Conservation (phyloP, 2,888 invertebrate genomes). For the Himalopsyche japonica region DNA sequence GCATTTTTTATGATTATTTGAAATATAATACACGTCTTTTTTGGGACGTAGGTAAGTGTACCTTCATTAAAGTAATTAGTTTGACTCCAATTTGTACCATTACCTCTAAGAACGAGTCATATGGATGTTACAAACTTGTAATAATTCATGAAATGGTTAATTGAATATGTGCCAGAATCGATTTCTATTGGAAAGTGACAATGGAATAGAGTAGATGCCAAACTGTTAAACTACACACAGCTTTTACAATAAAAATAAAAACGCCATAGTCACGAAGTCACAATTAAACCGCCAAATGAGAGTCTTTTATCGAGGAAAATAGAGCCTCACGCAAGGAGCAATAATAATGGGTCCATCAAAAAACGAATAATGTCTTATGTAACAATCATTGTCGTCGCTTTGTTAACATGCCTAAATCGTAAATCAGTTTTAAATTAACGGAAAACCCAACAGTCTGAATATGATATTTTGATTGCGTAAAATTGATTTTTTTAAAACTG, state of each 20-base stretch:
- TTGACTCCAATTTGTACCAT: too few relatives aligned
- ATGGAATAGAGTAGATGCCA: background rate
- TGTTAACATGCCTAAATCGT: background rate
- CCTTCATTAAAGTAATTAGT: too few relatives aligned
- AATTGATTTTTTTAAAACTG: too few relatives aligned
- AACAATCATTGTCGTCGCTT: slow-evolving; percentile 7
- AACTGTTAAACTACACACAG: background rate
- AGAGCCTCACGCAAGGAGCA: slow-evolving; percentile 23
- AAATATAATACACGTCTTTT: too few relatives aligned
- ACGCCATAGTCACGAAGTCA: slow-evolving; percentile 32
- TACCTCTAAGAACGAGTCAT: too few relatives aligned
- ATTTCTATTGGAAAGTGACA: background rate
- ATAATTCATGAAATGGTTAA: background rate
- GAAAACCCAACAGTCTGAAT: background rate
- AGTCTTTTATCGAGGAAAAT: slow-evolving; percentile 20
- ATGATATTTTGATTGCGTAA: background rate
- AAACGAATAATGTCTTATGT: slow-evolving; percentile 17
- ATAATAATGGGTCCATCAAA: slow-evolving; percentile 28
- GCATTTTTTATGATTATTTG: too few relatives aligned
- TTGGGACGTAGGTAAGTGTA: too few relatives aligned
- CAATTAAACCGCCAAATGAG: slow-evolving; percentile 29
- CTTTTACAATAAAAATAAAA: background rate
- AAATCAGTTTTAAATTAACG: background rate
- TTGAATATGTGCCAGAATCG: background rate
- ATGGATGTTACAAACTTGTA: background rate